These are phyloP conservation scores for Anodontia alba DNA, from an alignment of 2,888 invertebrate genomes.

Conservation along the genomic window DNA sequence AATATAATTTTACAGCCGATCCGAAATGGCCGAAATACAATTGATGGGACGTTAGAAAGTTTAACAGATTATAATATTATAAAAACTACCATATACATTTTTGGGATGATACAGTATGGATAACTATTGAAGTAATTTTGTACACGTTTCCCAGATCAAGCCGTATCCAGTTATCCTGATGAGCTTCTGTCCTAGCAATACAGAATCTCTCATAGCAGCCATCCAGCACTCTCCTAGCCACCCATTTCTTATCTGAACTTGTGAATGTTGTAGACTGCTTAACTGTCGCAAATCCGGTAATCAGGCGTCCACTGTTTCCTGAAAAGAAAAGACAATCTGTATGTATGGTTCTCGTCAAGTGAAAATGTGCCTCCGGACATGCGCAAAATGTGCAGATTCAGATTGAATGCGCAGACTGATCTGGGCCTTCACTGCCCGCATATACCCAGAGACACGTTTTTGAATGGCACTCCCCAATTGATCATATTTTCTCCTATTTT, in stretches of 20 bases:
- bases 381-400: too few relatives aligned
- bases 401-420: too few relatives aligned
- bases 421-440: too few relatives aligned
- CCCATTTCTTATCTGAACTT: neutral
- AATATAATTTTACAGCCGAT: neutral
- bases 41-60: neutral
- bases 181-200: neutral
- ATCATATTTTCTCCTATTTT: too few relatives aligned
- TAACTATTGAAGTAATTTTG: neutral
- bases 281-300: neutral
- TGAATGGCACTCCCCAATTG: too few relatives aligned
- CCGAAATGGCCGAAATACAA: neutral
- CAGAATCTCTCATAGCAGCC: neutral
- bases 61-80: neutral
- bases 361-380: too few relatives aligned
- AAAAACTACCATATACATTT: neutral
- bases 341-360: too few relatives aligned
- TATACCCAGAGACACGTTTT: too few relatives aligned
- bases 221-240: neutral
- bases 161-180: neutral
- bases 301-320: neutral
- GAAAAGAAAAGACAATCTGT: neutral
- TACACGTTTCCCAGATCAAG: neutral
- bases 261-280: neutral
- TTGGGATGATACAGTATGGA: neutral